Evolutionary conservation across 2,888 invertebrate genomes (phyloP).

Genomic region (Erebia epiphron): DNA sequence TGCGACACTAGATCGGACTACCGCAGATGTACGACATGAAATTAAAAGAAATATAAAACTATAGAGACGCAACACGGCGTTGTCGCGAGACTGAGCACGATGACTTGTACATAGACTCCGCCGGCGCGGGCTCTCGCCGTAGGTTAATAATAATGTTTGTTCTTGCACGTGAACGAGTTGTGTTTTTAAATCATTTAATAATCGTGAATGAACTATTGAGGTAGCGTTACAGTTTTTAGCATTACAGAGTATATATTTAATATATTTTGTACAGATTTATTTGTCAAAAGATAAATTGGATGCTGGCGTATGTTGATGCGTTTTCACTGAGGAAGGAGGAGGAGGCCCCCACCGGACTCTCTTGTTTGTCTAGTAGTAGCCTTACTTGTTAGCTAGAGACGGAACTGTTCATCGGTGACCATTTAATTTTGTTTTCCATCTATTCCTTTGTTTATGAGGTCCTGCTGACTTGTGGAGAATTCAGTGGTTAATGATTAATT

Average conservation of each 20-base stretch:
- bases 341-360: conserved; percentile 67
- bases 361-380: conserved; percentile 59
- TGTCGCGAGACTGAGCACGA: conserved; percentile 68
- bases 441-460: conserved; percentile 82
- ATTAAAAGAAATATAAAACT: conserved; percentile 74
- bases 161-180: conserved; percentile 80
- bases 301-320: conserved; percentile 79
- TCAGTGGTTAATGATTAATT: conserved; percentile 72
- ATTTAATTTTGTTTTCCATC: conserved; percentile 66
- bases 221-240: conserved; percentile 83
- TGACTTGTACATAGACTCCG: conserved; percentile 78
- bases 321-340: conserved; percentile 77
- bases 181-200: conserved; percentile 83
- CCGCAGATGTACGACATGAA: conserved; percentile 71
- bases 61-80: conserved; percentile 68
- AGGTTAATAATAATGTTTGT: conserved; percentile 81
- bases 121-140: conserved; percentile 55
- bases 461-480: conserved; percentile 79
- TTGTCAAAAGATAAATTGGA: conserved; percentile 84
- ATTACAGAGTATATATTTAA: conserved; percentile 84
- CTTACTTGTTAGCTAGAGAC: conserved; percentile 26
- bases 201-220: conserved; percentile 81
- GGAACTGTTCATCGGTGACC: conserved; percentile 45
- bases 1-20: conserved; percentile 70
- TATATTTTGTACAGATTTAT: conserved; percentile 84